Conservation (phyloP, 2,888 invertebrate genomes). For the Cephus pulcher region DNA sequence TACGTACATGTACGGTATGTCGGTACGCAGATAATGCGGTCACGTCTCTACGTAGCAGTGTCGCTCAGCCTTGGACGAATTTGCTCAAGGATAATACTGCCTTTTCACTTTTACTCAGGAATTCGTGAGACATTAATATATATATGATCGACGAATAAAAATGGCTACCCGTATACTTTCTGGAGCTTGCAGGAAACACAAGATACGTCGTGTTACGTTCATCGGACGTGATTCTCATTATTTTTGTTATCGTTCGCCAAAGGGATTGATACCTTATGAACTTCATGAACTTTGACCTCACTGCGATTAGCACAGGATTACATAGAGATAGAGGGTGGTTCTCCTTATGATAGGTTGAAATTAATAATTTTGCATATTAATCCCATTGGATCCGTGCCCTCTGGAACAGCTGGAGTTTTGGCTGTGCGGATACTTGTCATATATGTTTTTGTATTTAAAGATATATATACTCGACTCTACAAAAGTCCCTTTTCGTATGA, state of each 20-base stretch:
- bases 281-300: neutral
- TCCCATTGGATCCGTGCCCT: neutral
- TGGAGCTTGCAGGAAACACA: neutral
- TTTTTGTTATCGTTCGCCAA: neutral
- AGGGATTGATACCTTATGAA: neutral
- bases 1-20: neutral
- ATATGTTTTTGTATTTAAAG: too few species aligned
- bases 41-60: neutral
- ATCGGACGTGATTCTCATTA: neutral
- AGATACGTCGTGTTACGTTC: too few species aligned
- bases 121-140: neutral
- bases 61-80: slow-evolving; percentile 34
- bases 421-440: too few species aligned
- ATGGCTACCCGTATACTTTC: neutral
- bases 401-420: neutral
- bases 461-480: neutral
- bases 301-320: neutral
- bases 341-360: neutral
- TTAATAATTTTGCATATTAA: neutral
- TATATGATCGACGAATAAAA: neutral
- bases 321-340: neutral
- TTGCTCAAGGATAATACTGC: slow-evolving; percentile 26
- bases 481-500: neutral
- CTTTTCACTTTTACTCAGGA: slow-evolving; percentile 6
- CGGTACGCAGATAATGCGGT: neutral